A percentile compares a stretch with the other conserved stretches of the same genome.
phyloP scores from a whole-genome alignment of 2,797 vertebrate species.

The Hephaestus fuliginosus region DNA sequence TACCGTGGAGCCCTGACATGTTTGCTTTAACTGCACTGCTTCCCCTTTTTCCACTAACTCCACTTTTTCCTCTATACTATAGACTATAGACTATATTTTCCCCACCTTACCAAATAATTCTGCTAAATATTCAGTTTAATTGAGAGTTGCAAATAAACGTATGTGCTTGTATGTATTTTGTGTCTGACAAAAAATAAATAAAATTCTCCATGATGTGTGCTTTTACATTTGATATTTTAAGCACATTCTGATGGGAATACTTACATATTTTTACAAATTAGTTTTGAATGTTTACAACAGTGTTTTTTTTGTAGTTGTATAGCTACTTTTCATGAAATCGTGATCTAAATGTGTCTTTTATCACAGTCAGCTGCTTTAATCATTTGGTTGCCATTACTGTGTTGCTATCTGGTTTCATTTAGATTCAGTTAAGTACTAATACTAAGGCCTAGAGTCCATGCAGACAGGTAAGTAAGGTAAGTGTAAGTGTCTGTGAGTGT shows the following conservation, averaged over 20 bases:
- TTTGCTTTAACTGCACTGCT: neutral
- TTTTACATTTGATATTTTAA: neutral
- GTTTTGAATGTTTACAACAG: neutral
- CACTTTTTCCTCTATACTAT: too few relatives aligned
- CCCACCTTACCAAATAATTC: too few relatives aligned
- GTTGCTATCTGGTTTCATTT: neutral
- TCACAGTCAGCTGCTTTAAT: neutral
- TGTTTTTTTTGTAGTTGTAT: neutral
- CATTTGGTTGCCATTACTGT: neutral
- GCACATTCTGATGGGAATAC: neutral
- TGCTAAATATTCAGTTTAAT: neutral
- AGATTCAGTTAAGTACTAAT: neutral
- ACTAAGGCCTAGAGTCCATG: neutral
- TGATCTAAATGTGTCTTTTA: neutral
- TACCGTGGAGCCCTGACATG: conserved; percentile 11
- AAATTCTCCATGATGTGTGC: neutral
- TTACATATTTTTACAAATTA: neutral
- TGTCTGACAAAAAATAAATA: neutral
- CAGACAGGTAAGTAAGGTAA: too few relatives aligned
- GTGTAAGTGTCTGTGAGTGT: neutral
- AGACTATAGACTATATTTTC: too few relatives aligned
- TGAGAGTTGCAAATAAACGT: neutral
- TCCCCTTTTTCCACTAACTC: neutral
- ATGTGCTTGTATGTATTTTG: neutral
- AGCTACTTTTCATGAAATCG: neutral